phyloP scores from a whole-genome alignment of 2,113 vertebrate genomes.

The cattle (Bos taurus) region ARS-UCD2.0 NC_037334.1:63241501-63242000 shows the following conservation, averaged over 20 bases:
- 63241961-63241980: neutral
- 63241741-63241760: neutral
- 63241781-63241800: neutral
- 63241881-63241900: neutral
- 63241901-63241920: too few species aligned
- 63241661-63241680: neutral
- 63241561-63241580: neutral
- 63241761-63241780: neutral
- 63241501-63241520: neutral
- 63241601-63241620: neutral
- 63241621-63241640: neutral
- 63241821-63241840: neutral
- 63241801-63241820: neutral
- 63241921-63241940: neutral
- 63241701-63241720: neutral
- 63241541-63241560: neutral
- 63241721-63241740: neutral
- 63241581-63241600: neutral
- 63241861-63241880: neutral
- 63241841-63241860: neutral
- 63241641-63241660: neutral
- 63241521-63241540: neutral
- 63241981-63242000: neutral
- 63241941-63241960: neutral
- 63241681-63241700: neutral